Evolutionary conservation across 2,888 invertebrate species (phyloP), one percentile per base, ranked within the genome.

Genomic region (Zaprionus lineosus): DNA sequence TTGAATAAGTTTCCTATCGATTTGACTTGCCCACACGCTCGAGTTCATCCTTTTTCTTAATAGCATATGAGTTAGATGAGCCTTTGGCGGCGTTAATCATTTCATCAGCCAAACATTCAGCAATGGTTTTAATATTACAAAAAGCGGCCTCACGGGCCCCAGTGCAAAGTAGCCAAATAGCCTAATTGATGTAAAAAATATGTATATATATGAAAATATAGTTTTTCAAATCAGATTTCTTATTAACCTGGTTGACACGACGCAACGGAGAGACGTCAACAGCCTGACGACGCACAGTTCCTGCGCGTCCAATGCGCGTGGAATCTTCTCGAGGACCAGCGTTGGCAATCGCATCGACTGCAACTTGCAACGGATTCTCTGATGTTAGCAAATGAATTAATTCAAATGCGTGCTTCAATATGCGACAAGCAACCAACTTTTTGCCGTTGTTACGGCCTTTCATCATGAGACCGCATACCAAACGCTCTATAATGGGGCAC

Each of bases 11-110:
- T 12, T 19, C 14, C 97, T 98, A 99, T 96, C 99, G 96, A 94
- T 99, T 99, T 91, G 98, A 98, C 92, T 99, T 99, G 89, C 99
- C 99, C 84, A 99, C 99, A 93, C 99, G 97, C 92, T 99, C 99
- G 91, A 99, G 93, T 92, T 99, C 99, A 91, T 99, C 99, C 92
- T 99, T 99, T 94, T 99, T 99, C 93, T 99, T 99, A 92, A 99
- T 99, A 78, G 99, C 99, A 89, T 99, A 99, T 19, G 98, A 98
- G 92, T 99, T 99, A 59, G 98, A 99, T 63, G 99, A 99, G 74
- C 99, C 99, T 94, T 99, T 99, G 48, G 99, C 98, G 77, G 99
- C 99, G 89, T 99, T 99, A 90, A 99, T 99, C 50, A 99, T 94
- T 91, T 99, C 99, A 92, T 99, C 99, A 88, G 99, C 99, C 86